Conservation (phyloP, 37 sponge, comb jelly and placozoan genomes). For the Mnemiopsis leidyi region DNA sequence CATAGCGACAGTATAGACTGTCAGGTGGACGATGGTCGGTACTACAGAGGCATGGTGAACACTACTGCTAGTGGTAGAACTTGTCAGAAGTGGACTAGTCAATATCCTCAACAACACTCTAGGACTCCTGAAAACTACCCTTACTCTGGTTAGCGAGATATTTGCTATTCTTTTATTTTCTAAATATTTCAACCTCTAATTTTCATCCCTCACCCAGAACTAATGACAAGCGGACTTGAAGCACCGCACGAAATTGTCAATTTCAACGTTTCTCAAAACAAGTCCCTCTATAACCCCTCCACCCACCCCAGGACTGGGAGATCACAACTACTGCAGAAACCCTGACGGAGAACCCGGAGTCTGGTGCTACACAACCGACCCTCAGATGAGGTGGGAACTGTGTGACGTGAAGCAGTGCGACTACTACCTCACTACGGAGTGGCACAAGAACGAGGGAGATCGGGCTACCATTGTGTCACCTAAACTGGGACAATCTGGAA, state of each 20-base stretch:
- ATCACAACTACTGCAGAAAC: conserved; percentile 51
- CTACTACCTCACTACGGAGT: conserved; percentile 18
- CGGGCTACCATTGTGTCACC: background rate
- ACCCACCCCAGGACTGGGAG: background rate
- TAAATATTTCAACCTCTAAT: no score
- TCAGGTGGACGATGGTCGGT: background rate
- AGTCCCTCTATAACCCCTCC: no score
- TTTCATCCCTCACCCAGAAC: no score
- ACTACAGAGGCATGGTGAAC: conserved; percentile 24
- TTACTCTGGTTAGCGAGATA: conserved; percentile 19
- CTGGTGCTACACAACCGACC: conserved; percentile 24
- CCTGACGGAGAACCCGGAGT: background rate
- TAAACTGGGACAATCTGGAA: background rate
- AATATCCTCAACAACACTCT: background rate
- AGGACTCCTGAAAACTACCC: conserved; percentile 23
- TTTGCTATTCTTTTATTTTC: no score
- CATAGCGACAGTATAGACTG: background rate
- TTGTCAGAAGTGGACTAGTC: conserved; percentile 60
- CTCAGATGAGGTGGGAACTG: background rate
- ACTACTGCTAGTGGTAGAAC: background rate
- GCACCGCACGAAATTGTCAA: no score
- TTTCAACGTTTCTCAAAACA: no score
- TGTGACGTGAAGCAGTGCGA: background rate
- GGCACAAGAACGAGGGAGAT: conserved; percentile 25
- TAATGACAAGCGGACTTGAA: no score